Conservation (phyloP, 2,113 vertebrate genomes). For the Prochilodus magdalenae region DNA sequence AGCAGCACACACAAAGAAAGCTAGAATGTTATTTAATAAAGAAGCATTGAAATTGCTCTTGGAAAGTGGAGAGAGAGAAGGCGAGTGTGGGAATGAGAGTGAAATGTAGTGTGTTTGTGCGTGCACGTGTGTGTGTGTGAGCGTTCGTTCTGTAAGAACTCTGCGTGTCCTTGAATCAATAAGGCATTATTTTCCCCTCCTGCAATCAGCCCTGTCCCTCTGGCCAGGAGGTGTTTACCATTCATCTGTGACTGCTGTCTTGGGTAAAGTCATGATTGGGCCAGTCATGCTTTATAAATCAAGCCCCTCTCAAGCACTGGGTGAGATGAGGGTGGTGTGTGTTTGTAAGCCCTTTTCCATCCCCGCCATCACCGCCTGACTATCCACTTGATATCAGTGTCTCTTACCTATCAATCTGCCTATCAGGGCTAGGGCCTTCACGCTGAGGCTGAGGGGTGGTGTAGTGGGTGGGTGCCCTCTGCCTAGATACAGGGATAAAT, state of each 20-base stretch:
- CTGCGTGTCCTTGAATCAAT: conserved; percentile 51
- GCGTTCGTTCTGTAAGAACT: conserved; percentile 11
- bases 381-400: conserved; percentile 3
- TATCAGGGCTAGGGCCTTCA: not conserved
- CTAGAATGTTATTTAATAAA: conserved; percentile 1
- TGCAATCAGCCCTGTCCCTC: conserved; percentile 28
- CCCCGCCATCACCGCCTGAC: conserved; percentile 20
- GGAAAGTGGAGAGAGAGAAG: not conserved
- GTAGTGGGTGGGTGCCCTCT: not conserved
- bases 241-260: conserved; percentile 34
- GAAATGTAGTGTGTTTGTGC: not conserved
- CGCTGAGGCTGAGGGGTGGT: too few species aligned
- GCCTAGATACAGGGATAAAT: not conserved
- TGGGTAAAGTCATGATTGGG: conserved; percentile 38
- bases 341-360: conserved; percentile 4
- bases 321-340: conserved; percentile 19
- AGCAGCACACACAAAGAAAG: conserved; percentile 19
- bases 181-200: conserved; percentile 50
- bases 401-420: conserved; percentile 14
- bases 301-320: conserved; percentile 17
- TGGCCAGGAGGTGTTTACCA: conserved; percentile 44
- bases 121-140: conserved; percentile 11
- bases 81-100: not conserved
- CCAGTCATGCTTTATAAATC: conserved; percentile 51
- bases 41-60: conserved; percentile 1